A percentile compares a stretch with the other conserved stretches of the same genome.
Evolutionary conservation across 2,797 vertebrate genomes (phyloP).

Genomic region (Spinus pinus): DNA sequence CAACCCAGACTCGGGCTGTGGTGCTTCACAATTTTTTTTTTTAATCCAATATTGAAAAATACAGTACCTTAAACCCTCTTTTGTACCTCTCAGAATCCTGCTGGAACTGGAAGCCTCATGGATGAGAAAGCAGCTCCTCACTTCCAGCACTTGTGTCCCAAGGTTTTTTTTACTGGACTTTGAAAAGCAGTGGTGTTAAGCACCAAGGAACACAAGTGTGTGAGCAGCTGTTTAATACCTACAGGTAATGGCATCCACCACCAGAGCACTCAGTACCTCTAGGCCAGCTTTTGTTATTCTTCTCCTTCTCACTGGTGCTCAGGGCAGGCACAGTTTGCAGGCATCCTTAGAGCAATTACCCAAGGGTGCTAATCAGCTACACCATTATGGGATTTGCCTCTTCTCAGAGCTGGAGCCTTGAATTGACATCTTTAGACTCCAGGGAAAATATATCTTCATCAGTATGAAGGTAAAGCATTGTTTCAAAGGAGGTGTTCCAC

Average conservation of each 20-base stretch:
- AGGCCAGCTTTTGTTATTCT: neutral
- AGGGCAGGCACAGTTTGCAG: neutral
- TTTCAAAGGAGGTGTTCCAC: neutral
- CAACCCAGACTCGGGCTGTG: neutral
- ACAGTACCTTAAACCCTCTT: neutral
- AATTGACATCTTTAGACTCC: neutral
- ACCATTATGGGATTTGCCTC: neutral
- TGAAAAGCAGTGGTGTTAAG: neutral
- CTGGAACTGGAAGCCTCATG: neutral
- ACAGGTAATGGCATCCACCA: neutral
- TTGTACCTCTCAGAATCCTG: neutral
- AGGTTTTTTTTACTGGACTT: neutral
- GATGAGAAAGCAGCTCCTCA: neutral
- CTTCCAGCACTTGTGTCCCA: neutral
- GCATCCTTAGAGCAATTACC: neutral
- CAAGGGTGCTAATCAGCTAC: neutral
- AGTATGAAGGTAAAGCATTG: neutral
- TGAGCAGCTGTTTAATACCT: neutral
- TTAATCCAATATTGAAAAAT: neutral
- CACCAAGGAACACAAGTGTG: neutral
- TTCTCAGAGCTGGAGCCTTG: neutral
- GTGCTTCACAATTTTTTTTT: neutral
- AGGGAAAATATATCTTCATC: neutral
- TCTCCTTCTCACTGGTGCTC: neutral
- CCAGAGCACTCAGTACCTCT: neutral